Base-by-base conservation (phyloP, 2,113 vertebrate genomes). In the Thunnus thynnus region DNA sequence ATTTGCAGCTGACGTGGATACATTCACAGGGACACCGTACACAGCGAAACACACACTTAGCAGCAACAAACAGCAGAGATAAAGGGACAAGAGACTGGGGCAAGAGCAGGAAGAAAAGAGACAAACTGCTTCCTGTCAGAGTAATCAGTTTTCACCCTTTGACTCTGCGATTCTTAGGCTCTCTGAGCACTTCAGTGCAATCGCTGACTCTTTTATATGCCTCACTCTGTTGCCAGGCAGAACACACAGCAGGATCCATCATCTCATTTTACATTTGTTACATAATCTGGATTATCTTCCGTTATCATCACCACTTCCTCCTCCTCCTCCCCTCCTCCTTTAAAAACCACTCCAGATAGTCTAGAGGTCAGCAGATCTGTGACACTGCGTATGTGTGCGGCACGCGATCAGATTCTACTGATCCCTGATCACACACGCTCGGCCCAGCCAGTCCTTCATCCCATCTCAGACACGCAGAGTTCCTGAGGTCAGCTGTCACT, bases 281-380 rank as follows among this genome's bases (percentile, higher is more conserved):
- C 81, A 69, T 87, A 72, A 92, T 85, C 85, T 89, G 90, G 80
- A 91, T 88, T 80, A 89, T 65, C 36, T 73, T 80, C 60, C 7
- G 14, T 68, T 71, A 50, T 80, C 57, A 61, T 61, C 44, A 11
- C 25, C 0, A 36, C 41, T 32, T 76, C 72, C 62, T 61, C 74
- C 13, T 78, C 27, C 27, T 30, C 27, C 27, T 30, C 27, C 62
- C 27, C 62, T 61, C 74, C 13, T 78, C 51, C 65, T 65, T 52
- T 80, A 81, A 85, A 85, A 87, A 78, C 50, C 86, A 70, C 61
- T 71, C 68, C 68, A 65, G 65, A 65, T 72, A 52, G 64, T 71
- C 61, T 61, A 16, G 75, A 73, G 73, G 55, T 83, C 66, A 65
- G 32, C 51, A 62, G 62, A 78, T 83, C 22, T 20, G 52, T 60